Evolutionary conservation across 2,888 invertebrate genomes (phyloP), one percentile per base, ranked within the genome.

Genomic region (Drosophila dives): DNA sequence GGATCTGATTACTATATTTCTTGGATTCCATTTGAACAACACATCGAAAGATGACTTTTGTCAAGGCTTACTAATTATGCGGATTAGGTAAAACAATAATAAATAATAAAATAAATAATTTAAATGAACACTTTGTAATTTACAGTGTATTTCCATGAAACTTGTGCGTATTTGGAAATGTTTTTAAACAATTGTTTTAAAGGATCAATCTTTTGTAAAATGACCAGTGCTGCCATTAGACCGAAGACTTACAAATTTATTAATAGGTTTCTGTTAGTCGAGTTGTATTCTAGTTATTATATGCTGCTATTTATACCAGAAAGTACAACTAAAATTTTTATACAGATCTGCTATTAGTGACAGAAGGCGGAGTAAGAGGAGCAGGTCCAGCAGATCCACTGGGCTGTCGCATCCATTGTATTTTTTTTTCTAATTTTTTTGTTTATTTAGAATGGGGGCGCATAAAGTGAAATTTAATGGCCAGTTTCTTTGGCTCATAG

Each of bases 251-350:
- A n/a, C n/a, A n/a, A 17, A 3, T 6, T 12, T 20, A 20, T 8
- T 20, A n/a, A n/a, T 12, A 3, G 62, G 70, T 75, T 75, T 65
- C 48, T 38, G 2, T 1, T 23, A 56, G 75, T 75, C 50, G 33
- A 32, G 15, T 1, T 50, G 17, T 0, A 1, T 33, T 42, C 5
- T 15, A 0, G 0, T 1, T 8, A 5, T 1, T 38, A n/a, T 7
- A 12, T n/a, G 10, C 50, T 77, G 32, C 51, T 71, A 81, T 77
- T 49, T 56, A 53, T 64, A 61, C 45, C 51, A 62, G 77, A 66
- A 78, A 80, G 89, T 87, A 83, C 86, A 89, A 91, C 90, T 91
- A 80, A 68, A 77, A 88, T 91, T 87, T 90, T 91, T 83, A 89
- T 90, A 79, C 77, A 65, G 72, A 66, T 61, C 64, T 45, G 77